phyloP scores from a whole-genome alignment of 1,140 invertebrate genomes.

The Aplysia californica region DNA sequence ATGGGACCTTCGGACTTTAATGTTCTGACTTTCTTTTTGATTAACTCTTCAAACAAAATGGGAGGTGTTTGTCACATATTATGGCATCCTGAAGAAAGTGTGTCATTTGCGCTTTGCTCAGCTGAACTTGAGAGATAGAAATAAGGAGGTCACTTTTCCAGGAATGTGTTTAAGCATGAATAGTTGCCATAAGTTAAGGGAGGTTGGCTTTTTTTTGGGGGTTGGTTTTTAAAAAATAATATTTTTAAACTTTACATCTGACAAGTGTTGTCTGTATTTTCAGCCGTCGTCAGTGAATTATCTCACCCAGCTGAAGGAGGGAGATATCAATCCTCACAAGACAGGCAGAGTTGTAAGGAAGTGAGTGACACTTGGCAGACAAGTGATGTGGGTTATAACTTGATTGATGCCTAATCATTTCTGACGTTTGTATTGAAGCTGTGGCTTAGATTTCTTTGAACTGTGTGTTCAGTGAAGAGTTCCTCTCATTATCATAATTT shows the following conservation, averaged over 20 bases:
- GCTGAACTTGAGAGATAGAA: too few relatives aligned
- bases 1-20: neutral
- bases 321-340: neutral
- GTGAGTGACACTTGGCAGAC: slow-evolving; percentile 4
- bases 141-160: too few relatives aligned
- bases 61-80: too few relatives aligned
- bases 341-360: slow-evolving; percentile 15
- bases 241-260: neutral
- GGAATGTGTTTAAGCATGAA: neutral
- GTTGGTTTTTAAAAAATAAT: neutral
- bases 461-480: neutral
- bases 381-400: neutral
- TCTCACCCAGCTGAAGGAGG: slow-evolving; percentile 5
- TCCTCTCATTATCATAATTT: neutral
- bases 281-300: slow-evolving; percentile 7
- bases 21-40: neutral
- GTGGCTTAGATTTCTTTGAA: neutral
- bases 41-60: too few relatives aligned
- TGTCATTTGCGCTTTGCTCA: too few relatives aligned
- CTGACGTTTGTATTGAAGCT: neutral
- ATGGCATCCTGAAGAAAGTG: too few relatives aligned
- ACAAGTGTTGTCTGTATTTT: neutral
- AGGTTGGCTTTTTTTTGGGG: neutral
- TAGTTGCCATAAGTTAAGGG: neutral
- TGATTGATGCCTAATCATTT: neutral